These are phyloP conservation scores for Nemotelus pantherinus DNA, from an alignment of 2,888 invertebrate species.

Conservation along the genomic window DNA sequence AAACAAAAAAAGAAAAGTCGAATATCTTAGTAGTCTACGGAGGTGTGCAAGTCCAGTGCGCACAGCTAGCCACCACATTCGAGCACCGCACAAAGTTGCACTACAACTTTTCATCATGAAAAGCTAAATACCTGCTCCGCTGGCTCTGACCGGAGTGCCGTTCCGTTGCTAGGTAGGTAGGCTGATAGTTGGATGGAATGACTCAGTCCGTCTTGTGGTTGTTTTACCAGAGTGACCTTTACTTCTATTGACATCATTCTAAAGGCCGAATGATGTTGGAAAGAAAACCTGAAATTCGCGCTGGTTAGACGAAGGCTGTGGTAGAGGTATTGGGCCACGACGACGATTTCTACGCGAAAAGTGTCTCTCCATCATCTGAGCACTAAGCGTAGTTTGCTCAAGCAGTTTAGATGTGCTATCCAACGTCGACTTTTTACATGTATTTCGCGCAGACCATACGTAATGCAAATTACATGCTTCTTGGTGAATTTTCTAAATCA, in stretches of 20 bases:
- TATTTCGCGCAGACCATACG: too few species aligned
- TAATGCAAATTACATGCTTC: too few species aligned
- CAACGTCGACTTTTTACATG: too few species aligned
- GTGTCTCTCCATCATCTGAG: too few species aligned
- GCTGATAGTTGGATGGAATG: slow-evolving; percentile 6
- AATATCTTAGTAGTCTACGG: background rate
- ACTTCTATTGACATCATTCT: slow-evolving; percentile 50
- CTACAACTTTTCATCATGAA: slow-evolving; percentile 27
- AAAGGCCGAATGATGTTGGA: slow-evolving; percentile 45
- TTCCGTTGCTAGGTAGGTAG: background rate
- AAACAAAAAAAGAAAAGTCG: background rate
- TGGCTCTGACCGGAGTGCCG: background rate
- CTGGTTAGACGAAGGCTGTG: slow-evolving; percentile 13
- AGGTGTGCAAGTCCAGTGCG: background rate
- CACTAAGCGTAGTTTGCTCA: too few species aligned
- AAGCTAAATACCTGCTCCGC: slow-evolving; percentile 15
- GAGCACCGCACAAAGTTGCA: slow-evolving; percentile 2
- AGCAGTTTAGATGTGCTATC: too few species aligned
- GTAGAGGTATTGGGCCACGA: too few species aligned
- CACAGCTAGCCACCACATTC: background rate
- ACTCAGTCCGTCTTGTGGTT: slow-evolving; percentile 19
- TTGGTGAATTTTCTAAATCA: too few species aligned
- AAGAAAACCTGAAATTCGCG: slow-evolving; percentile 33
- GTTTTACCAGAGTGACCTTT: slow-evolving; percentile 49
- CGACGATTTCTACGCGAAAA: too few species aligned